phyloP scores from a whole-genome alignment of 2,888 invertebrate genomes.

The Sisyra terminalis region DNA sequence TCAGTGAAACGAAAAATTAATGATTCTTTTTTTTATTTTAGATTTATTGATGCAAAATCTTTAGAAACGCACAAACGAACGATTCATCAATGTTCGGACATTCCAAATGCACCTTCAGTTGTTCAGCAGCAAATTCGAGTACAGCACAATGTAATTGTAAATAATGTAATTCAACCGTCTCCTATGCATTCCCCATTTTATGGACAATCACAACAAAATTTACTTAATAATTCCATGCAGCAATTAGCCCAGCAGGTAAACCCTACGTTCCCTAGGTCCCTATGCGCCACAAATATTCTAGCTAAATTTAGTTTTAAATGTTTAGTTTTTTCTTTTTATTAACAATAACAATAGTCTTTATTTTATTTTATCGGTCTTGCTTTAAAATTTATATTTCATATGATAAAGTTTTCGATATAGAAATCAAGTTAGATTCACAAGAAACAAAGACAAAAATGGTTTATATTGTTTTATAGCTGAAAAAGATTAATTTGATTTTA shows the following conservation, averaged over 20 bases:
- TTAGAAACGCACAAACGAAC: constrained; percentile 19
- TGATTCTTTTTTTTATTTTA: not conserved
- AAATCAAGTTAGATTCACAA: too few species aligned
- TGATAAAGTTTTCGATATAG: too few species aligned
- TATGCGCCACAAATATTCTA: too few species aligned
- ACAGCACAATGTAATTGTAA: constrained; percentile 9
- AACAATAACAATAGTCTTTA: too few species aligned
- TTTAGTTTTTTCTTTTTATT: too few species aligned
- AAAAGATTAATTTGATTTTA: too few species aligned
- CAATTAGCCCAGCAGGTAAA: constrained; percentile 30
- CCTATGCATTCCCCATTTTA: constrained; percentile 4
- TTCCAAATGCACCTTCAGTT: not conserved
- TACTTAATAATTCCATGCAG: constrained; percentile 28
- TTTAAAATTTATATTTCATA: too few species aligned
- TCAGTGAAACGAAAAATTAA: too few species aligned
- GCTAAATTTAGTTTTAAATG: too few species aligned
- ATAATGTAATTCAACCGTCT: constrained; percentile 8
- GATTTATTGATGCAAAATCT: constrained; percentile 15
- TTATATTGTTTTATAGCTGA: too few species aligned
- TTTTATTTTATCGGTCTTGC: too few species aligned
- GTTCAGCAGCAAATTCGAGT: constrained; percentile 7
- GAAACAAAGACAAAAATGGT: too few species aligned
- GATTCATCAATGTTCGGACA: constrained; percentile 14
- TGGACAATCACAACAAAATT: constrained; percentile 11
- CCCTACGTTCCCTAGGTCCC: constrained; percentile 3